Conservation (phyloP, 2,113 vertebrate genomes). For the Ploceus nigricollis region DNA sequence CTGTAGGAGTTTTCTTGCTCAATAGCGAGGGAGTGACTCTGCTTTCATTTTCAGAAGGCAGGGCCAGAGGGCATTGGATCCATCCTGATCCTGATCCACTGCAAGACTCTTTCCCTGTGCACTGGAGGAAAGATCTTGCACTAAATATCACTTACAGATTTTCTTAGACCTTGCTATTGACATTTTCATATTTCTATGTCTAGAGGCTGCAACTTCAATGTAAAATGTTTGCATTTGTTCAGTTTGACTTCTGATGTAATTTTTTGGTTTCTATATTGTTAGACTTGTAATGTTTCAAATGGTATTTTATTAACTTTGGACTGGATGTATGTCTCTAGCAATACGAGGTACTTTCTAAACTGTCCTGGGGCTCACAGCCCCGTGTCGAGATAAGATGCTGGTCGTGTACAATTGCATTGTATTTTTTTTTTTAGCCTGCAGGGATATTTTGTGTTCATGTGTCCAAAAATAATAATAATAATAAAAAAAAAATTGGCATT, state of each 20-base stretch:
- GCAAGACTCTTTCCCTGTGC: conserved; percentile 69
- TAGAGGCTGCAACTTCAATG: conserved; percentile 74
- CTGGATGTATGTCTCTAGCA: conserved; percentile 88
- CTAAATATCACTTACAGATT: conserved; percentile 56
- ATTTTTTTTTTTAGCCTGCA: conserved; percentile 88
- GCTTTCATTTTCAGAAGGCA: conserved; percentile 75
- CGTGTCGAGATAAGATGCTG: conserved; percentile 76
- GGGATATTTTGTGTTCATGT: conserved; percentile 96
- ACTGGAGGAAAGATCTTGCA: conserved; percentile 68
- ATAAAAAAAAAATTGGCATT: conserved; percentile 92
- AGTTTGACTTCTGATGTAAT: conserved; percentile 77
- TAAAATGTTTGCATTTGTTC: conserved; percentile 88
- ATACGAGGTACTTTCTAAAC: conserved; percentile 87
- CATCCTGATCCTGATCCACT: conserved; percentile 57
- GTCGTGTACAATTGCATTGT: conserved; percentile 83
- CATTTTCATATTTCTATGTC: conserved; percentile 77
- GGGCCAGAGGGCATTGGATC: conserved; percentile 70
- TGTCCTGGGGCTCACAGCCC: conserved; percentile 72
- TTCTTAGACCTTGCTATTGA: conserved; percentile 78
- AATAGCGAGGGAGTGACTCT: conserved; percentile 67
- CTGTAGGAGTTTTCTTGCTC: conserved; percentile 72
- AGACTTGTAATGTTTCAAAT: conserved; percentile 83
- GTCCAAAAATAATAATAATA: conserved; percentile 83
- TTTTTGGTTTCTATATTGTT: conserved; percentile 83
- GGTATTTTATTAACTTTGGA: conserved; percentile 82